Percentiles rank a stretch among this genome's conserved stretches.
These are phyloP conservation scores for Tuberolachnus salignus DNA, from an alignment of 2,888 invertebrate species.

Conservation along the genomic window DNA sequence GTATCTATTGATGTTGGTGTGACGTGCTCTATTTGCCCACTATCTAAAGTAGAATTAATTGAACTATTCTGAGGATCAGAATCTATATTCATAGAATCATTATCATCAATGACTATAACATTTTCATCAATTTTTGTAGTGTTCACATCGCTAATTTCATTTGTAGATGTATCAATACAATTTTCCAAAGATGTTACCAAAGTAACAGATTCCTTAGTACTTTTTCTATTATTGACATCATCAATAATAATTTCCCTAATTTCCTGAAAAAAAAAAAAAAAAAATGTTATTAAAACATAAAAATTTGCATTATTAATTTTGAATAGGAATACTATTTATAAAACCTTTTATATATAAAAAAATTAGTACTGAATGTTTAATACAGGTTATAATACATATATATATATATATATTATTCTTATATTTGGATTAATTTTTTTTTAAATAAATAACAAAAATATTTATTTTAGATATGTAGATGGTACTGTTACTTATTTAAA, in stretches of 20 bases:
- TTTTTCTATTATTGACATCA: too few relatives aligned
- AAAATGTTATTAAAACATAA: not conserved
- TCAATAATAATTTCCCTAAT: not conserved
- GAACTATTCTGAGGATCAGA: conserved; percentile 15
- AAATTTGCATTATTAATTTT: too few relatives aligned
- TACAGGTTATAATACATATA: too few relatives aligned
- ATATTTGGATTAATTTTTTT: too few relatives aligned
- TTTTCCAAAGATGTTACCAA: not conserved
- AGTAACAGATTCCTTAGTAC: too few relatives aligned
- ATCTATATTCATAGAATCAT: not conserved
- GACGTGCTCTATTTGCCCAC: not conserved
- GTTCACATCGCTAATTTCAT: not conserved
- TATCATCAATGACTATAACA: not conserved
- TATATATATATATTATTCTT: too few relatives aligned
- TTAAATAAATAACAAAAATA: too few relatives aligned
- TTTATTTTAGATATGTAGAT: too few relatives aligned
- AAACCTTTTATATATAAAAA: too few relatives aligned
- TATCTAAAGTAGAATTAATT: conserved; percentile 24
- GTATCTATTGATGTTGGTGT: conserved; percentile 23
- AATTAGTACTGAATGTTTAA: too few relatives aligned
- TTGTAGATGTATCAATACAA: not conserved
- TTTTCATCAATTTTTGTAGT: conserved; percentile 9
- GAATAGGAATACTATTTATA: too few relatives aligned
- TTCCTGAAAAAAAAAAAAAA: not conserved
- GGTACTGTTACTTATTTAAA: too few relatives aligned